Percentiles rank a stretch among this genome's conserved stretches.
Evolutionary conservation across 2,113 vertebrate species (phyloP).

Genomic region (Illadopsis cleaveri): DNA sequence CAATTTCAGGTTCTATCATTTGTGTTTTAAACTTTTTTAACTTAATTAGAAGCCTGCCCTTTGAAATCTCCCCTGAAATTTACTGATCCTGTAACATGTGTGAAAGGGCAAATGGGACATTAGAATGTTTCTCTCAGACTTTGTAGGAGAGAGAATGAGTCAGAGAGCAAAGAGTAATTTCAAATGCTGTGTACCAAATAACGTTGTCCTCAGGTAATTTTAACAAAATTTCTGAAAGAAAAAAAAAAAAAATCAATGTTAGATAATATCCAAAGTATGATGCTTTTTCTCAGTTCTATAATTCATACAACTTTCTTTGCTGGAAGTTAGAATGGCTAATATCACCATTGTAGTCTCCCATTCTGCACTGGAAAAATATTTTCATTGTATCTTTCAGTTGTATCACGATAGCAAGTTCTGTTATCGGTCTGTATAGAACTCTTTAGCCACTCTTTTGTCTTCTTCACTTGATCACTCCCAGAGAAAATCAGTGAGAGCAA

Average conservation of each 20-base stretch:
- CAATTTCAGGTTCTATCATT: background rate
- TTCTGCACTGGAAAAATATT: background rate
- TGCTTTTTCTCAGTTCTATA: background rate
- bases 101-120: background rate
- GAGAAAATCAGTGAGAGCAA: background rate
- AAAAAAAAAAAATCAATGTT: background rate
- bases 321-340: background rate
- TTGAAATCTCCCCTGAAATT: background rate
- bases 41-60: background rate
- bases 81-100: background rate
- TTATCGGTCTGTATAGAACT: background rate
- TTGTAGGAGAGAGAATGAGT: background rate
- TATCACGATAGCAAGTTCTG: background rate
- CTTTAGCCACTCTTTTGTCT: background rate
- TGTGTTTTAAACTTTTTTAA: background rate
- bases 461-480: background rate
- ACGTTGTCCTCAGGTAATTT: background rate
- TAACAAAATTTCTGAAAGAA: background rate
- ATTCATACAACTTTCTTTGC: background rate
- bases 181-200: background rate
- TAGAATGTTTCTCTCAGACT: background rate
- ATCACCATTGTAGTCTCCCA: background rate
- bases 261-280: background rate
- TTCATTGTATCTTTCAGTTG: background rate
- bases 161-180: background rate